Conservation (phyloP, 1,140 invertebrate genomes). For the Cydia fagiglandana region DNA sequence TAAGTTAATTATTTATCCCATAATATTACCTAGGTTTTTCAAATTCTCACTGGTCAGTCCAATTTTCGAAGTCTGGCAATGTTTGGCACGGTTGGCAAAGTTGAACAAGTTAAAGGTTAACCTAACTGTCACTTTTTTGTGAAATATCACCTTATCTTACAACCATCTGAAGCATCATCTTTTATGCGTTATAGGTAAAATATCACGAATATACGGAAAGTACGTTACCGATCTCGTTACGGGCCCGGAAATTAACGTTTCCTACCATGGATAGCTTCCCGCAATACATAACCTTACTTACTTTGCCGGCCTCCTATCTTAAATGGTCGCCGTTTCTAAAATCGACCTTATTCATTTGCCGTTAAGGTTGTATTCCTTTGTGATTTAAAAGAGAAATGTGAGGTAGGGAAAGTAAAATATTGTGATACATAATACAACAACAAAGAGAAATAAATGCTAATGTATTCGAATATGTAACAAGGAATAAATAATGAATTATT, state of each 20-base stretch:
- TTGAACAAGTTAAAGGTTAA: too few relatives aligned
- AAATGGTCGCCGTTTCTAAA: background rate
- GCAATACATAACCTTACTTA: slow-evolving; percentile 5
- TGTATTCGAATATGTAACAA: slow-evolving; percentile 14
- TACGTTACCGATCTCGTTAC: slow-evolving; percentile 29
- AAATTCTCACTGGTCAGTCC: too few relatives aligned
- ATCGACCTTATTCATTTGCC: background rate
- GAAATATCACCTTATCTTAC: background rate
- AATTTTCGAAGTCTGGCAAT: too few relatives aligned
- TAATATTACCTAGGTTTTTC: too few relatives aligned
- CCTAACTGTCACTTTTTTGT: background rate
- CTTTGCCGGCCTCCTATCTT: background rate
- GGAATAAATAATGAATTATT: slow-evolving; percentile 16
- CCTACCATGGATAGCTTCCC: slow-evolving; percentile 24
- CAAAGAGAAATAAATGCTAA: background rate
- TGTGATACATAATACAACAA: background rate
- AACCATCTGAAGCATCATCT: background rate
- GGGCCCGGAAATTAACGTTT: slow-evolving; percentile 15
- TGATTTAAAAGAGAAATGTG: background rate
- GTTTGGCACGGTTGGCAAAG: too few relatives aligned
- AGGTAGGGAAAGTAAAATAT: background rate
- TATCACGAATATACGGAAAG: slow-evolving; percentile 1
- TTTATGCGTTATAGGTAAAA: background rate
- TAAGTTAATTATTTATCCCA: too few relatives aligned
- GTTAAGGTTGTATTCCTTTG: background rate